phyloP scores from a whole-genome alignment of 2,888 invertebrate genomes.

The Aspidapion aeneum region DNA sequence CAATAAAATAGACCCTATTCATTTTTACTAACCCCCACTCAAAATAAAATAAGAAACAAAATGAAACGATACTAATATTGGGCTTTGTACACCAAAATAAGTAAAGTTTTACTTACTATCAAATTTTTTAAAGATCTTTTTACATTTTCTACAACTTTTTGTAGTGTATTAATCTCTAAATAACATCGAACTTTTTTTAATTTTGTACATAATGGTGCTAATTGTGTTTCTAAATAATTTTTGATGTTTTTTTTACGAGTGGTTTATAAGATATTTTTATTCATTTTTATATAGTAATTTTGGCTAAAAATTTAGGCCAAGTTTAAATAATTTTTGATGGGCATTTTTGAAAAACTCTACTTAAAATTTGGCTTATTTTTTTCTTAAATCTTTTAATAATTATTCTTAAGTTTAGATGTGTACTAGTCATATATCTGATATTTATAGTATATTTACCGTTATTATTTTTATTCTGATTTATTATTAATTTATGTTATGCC shows the following conservation, averaged over 20 bases:
- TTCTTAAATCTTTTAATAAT: not conserved
- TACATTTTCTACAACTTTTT: not conserved
- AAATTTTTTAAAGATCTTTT: not conserved
- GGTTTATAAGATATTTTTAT: not conserved
- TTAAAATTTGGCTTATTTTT: not conserved
- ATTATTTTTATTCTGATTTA: conserved; percentile 3
- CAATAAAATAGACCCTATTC: not conserved
- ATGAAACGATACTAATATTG: no score
- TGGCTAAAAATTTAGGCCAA: not conserved
- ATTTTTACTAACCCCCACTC: not conserved
- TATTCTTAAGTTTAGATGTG: conserved; percentile 27
- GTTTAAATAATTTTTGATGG: not conserved
- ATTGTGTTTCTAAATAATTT: conserved; percentile 22
- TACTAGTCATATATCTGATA: conserved; percentile 35
- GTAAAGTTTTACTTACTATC: not conserved
- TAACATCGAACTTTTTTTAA: not conserved
- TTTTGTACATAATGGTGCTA: conserved; percentile 36
- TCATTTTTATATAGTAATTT: not conserved
- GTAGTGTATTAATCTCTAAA: not conserved
- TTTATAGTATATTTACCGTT: conserved; percentile 25
- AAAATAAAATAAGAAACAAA: no score
- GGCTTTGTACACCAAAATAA: not conserved
- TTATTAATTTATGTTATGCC: conserved; percentile 29
- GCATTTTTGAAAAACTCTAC: not conserved
- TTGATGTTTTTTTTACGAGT: not conserved